Percentiles rank a stretch among this genome's conserved stretches.
Conservation (phyloP, 2,797 vertebrate genomes). For the Eulemur coronatus region DNA sequence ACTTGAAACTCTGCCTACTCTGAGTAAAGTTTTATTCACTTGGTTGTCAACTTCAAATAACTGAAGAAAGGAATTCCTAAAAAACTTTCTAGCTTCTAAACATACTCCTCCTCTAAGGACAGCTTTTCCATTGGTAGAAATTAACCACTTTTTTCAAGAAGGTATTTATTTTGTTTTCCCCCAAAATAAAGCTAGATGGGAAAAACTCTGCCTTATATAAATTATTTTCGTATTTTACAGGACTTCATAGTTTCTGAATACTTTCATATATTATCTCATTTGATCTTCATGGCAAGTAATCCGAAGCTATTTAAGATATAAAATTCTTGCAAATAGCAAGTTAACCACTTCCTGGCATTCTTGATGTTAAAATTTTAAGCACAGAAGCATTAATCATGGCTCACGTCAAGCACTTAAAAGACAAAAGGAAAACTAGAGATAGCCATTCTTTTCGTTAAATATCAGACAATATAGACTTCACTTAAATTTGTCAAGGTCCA, state of each 20-base stretch:
- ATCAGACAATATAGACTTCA: neutral
- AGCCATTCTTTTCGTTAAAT: neutral
- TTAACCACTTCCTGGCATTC: neutral
- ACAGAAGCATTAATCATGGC: neutral
- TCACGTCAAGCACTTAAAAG: neutral
- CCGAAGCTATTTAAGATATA: neutral
- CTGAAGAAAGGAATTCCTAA: neutral
- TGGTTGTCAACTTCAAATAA: constrained; percentile 7
- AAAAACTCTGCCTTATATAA: neutral
- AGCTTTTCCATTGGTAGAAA: neutral
- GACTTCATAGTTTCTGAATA: neutral
- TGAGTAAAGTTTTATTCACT: neutral
- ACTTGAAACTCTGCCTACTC: neutral
- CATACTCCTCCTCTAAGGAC: neutral
- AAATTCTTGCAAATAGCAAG: neutral
- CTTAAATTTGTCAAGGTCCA: neutral
- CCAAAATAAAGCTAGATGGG: constrained; percentile 25
- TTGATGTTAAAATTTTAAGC: neutral
- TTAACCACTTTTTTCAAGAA: neutral
- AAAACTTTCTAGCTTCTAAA: neutral
- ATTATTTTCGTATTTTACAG: neutral
- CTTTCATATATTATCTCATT: neutral
- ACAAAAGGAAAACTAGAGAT: neutral
- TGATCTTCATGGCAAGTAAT: constrained; percentile 12
- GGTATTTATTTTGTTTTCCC: neutral